Conservation (phyloP, 2,797 vertebrate genomes). For the Anabas testudineus region DNA sequence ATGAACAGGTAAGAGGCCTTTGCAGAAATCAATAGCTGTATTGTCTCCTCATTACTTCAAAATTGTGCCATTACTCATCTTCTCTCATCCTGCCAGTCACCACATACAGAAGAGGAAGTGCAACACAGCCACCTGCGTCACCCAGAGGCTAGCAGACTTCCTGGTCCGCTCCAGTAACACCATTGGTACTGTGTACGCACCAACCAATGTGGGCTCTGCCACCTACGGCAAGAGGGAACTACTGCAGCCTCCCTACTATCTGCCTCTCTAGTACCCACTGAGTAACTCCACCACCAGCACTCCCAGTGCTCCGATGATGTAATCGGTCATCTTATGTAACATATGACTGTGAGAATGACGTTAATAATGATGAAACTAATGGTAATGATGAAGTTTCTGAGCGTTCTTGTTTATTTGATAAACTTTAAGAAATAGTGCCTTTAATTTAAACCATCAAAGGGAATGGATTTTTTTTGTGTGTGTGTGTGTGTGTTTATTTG, state of each 20-base stretch:
- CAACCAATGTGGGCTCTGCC: constrained; percentile 91
- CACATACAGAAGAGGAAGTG: constrained; percentile 90
- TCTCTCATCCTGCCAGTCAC: constrained; percentile 57
- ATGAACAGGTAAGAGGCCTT: constrained; percentile 79
- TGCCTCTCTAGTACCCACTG: constrained; percentile 79
- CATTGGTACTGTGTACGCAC: constrained; percentile 84
- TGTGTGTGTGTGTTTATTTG: too few relatives aligned
- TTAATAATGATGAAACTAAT: constrained; percentile 26
- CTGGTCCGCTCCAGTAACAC: constrained; percentile 89
- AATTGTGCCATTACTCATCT: background rate
- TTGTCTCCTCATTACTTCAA: background rate
- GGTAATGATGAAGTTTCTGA: constrained; percentile 24
- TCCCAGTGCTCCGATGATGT: constrained; percentile 39
- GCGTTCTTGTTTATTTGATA: constrained; percentile 50
- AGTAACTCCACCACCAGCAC: constrained; percentile 17
- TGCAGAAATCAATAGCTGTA: background rate
- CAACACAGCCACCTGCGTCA: constrained; percentile 92
- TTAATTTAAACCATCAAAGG: constrained; percentile 67
- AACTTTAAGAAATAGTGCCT: constrained; percentile 75
- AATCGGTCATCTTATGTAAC: constrained; percentile 55
- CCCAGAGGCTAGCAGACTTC: constrained; percentile 92
- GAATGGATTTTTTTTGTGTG: constrained; percentile 10
- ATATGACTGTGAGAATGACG: constrained; percentile 27
- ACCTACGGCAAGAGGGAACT: constrained; percentile 90
- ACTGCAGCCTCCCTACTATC: constrained; percentile 59